These are phyloP conservation scores for Pharmacophagus antenor DNA, from an alignment of 2,888 invertebrate species.

Conservation along the genomic window DNA sequence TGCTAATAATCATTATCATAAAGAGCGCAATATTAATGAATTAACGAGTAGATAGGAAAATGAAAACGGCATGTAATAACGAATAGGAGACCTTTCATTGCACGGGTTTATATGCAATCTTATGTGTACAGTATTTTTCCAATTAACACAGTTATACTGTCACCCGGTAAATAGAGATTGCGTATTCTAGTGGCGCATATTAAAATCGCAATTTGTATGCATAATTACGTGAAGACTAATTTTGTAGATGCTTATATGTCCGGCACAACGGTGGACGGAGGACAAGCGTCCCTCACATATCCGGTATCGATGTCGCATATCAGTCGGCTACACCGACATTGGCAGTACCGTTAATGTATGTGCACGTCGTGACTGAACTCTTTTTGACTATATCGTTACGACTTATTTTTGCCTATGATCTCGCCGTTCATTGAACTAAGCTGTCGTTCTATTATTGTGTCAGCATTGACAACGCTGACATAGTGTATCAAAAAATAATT, in stretches of 20 bases:
- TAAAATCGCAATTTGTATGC: conserved; percentile 38
- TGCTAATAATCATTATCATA: no score
- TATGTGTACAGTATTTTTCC: not conserved
- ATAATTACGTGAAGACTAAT: conserved; percentile 47
- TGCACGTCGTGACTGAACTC: conserved; percentile 50
- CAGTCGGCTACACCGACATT: conserved; percentile 41
- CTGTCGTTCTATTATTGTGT: not conserved
- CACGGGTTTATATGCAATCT: not conserved
- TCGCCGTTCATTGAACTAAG: not conserved
- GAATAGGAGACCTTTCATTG: not conserved
- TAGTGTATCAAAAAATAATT: not conserved
- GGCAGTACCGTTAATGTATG: conserved; percentile 59
- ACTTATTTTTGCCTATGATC: conserved; percentile 35
- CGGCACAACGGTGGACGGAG: conserved; percentile 32
- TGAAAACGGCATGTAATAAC: no score
- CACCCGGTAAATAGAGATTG: conserved; percentile 2
- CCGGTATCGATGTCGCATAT: conserved; percentile 42
- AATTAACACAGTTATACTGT: not conserved
- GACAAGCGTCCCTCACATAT: conserved; percentile 49
- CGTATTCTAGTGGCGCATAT: conserved; percentile 33
- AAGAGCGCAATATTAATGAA: no score
- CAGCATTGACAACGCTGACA: not conserved
- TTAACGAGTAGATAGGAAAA: no score
- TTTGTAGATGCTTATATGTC: conserved; percentile 50
- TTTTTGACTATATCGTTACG: conserved; percentile 35